A percentile compares a stretch with the other conserved stretches of the same genome.
These are phyloP conservation scores for Papilio aristodemus DNA, from an alignment of 1,140 invertebrate genomes.

Conservation along the genomic window DNA sequence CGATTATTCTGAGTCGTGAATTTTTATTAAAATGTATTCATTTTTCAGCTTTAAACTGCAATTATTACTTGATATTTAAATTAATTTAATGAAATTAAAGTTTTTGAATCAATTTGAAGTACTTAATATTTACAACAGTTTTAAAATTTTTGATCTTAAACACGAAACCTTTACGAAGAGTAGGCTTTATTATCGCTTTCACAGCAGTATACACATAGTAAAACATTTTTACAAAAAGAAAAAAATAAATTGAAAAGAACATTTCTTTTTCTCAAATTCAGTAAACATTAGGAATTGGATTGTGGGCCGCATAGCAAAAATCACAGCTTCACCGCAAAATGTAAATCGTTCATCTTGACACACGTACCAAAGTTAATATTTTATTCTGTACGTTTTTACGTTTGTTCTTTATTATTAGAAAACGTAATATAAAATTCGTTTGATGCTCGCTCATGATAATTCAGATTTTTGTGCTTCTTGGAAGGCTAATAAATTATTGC, in stretches of 20 bases:
- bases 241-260: neutral
- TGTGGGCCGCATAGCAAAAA: neutral
- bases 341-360: constrained; percentile 11
- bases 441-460: neutral
- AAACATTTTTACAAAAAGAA: neutral
- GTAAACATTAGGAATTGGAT: neutral
- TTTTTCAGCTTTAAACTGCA: too few species aligned
- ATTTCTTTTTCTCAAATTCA: neutral
- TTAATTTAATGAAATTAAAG: too few species aligned
- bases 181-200: too few species aligned
- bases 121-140: too few species aligned
- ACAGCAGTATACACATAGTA: too few species aligned
- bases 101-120: too few species aligned
- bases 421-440: neutral
- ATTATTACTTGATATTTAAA: too few species aligned
- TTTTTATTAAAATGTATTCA: too few species aligned
- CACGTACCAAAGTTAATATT: constrained; percentile 3
- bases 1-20: too few species aligned
- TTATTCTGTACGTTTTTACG: constrained; percentile 8
- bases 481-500: neutral
- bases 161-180: too few species aligned
- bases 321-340: neutral
- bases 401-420: neutral
- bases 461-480: neutral
- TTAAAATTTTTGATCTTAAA: too few species aligned